Base-by-base conservation (phyloP, 2,113 vertebrate species). In the Gallinago paraguaiae region DNA sequence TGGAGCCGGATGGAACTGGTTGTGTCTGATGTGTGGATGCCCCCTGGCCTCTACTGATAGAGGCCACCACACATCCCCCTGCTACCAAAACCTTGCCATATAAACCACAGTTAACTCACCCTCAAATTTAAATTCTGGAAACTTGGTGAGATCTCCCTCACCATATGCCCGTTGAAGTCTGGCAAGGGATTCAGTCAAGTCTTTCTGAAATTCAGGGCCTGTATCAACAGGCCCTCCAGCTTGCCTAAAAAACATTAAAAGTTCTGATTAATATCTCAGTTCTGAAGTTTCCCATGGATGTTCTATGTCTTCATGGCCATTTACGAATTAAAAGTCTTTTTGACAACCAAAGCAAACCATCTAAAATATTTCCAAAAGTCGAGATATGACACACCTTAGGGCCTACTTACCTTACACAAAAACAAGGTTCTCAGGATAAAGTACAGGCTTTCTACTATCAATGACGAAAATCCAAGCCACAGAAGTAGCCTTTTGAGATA, bases 101-200 rank as follows among this genome's bases (percentile, higher is more conserved):
- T 53, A 81, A 70, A 37, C 25, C 30, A 41, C 78, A 39, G n/a
- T 53, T 85, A 63, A 96, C 98, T 93, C 13, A 99, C 99, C 99
- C 95, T 98, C 82, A 97, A 99, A 99, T 83, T 98, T 99, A 91
- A 99, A 98, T n/a, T 98, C 98, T 3, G 99, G 99, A 86, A 99
- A 99, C 53, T 98, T 98, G 57, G 88, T 97, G 83, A 99, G 93
- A 92, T 99, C 99, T 89, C 98, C 99, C 39, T 98, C 98, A 11
- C 99, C 99, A 18, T 98, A 99, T 1, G 99, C 96, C 54, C 99
- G 98, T 75, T 99, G 98, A 39, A 99, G 98, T 86, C 99, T 99
- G 86, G 93, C 93, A 10, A 99, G 95, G 70, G 99, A 99, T 7
- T 98, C 98, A 17, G 96, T 93, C 81, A 99, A 8, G 2, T 98